Conservation (phyloP, 1,140 invertebrate genomes). For the Onthophagus taurus region DNA sequence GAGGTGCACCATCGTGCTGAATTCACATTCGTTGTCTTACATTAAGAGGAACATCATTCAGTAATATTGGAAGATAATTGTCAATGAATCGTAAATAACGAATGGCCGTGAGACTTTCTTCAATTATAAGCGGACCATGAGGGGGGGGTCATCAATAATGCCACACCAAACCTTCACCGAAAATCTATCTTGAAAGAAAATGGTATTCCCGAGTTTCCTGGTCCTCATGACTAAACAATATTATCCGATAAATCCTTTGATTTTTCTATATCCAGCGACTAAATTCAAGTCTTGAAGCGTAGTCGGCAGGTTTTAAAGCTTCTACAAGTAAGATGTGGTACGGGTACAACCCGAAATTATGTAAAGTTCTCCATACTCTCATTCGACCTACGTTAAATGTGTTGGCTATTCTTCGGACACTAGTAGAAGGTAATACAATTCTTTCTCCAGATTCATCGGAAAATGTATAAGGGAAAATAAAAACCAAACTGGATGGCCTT, state of each 20-base stretch:
- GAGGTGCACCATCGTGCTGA: conserved; percentile 9
- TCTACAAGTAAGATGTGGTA: conserved; percentile 8
- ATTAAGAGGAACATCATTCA: conserved; percentile 9
- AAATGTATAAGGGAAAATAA: too few relatives aligned
- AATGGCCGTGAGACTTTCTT: conserved; percentile 6
- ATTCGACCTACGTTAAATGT: conserved; percentile 6
- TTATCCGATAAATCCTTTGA: conserved; percentile 8
- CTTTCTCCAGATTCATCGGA: too few relatives aligned
- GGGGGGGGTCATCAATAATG: conserved; percentile 1
- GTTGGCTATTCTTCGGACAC: conserved; percentile 10
- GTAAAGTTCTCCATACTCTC: conserved; percentile 13
- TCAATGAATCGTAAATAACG: conserved; percentile 9
- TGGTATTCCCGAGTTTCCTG: conserved; percentile 7
- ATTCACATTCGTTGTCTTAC: conserved; percentile 9
- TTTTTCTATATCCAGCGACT: conserved; percentile 9
- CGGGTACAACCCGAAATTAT: conserved; percentile 6
- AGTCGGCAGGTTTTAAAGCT: conserved; percentile 9
- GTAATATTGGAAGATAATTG: conserved; percentile 7
- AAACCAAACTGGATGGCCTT: too few relatives aligned
- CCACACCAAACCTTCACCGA: conserved; percentile 9
- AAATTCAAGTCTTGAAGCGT: conserved; percentile 8
- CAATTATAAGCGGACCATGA: neutral
- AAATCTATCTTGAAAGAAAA: too few relatives aligned
- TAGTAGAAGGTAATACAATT: too few relatives aligned
- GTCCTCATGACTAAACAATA: conserved; percentile 4